Evolutionary conservation across 2,797 vertebrate genomes (phyloP).

Genomic region (Cyclura pinguis): DNA sequence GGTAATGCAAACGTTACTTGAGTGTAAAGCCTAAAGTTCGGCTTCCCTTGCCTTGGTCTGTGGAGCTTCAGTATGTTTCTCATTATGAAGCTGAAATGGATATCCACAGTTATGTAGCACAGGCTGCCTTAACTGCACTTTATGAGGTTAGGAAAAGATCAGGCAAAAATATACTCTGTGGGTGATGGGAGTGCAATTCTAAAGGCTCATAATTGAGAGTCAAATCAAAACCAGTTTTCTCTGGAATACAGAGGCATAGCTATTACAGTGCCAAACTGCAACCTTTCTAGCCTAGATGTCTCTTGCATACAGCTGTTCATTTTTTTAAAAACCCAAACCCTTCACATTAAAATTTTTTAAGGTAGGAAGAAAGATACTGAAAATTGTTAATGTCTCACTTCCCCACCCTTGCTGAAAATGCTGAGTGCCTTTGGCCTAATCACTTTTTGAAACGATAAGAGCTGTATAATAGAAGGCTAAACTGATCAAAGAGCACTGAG

Average conservation of each 20-base stretch:
- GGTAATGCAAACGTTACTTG: slow-evolving; percentile 26
- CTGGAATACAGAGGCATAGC: slow-evolving; percentile 31
- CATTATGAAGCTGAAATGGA: slow-evolving; percentile 43
- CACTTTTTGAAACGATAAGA: not conserved
- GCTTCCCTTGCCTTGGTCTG: slow-evolving; percentile 10
- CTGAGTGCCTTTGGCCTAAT: not conserved
- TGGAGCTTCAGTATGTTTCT: slow-evolving; percentile 36
- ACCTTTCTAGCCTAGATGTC: slow-evolving; percentile 33
- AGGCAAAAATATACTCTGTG: slow-evolving; percentile 47
- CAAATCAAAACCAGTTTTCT: slow-evolving; percentile 52
- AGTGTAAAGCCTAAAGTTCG: slow-evolving; percentile 12
- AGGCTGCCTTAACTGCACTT: slow-evolving; percentile 42
- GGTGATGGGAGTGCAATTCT: slow-evolving; percentile 43
- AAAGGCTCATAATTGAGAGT: slow-evolving; percentile 46
- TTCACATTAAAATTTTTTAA: slow-evolving; percentile 2
- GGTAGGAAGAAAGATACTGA: not conserved
- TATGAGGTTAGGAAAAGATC: slow-evolving; percentile 49
- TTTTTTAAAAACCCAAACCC: not conserved
- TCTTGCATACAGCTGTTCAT: slow-evolving; percentile 26
- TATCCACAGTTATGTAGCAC: slow-evolving; percentile 35
- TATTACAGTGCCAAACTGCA: slow-evolving; percentile 34
- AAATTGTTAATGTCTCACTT: not conserved
- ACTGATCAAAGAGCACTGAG: not conserved
- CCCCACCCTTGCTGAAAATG: not conserved
- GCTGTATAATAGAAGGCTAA: not conserved